Base-by-base conservation (phyloP, 2,113 vertebrate species). In the Sinocyclocheilus rhinocerous region DNA sequence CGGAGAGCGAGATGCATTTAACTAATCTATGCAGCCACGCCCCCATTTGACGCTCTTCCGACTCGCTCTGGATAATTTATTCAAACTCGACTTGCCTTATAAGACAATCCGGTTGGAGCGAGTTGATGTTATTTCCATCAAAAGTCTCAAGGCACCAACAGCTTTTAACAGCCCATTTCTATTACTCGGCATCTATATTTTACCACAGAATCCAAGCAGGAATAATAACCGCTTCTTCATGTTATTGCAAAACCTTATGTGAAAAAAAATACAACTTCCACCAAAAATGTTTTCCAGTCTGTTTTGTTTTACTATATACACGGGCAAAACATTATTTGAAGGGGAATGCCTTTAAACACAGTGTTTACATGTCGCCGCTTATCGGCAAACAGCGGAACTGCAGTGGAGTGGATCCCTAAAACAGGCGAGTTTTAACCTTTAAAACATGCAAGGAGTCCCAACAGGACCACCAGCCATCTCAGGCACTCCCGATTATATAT, bases 311-410 rank as follows among this genome's bases (percentile, higher is more conserved):
- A n/a, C 12, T 42, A 42, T 16, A 39, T 24, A 42, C 33, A 80
- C 55, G 22, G 6, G 12, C 33, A n/a, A 63, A 42, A 45, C 18
- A 42, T 52, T 48, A 11, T 11, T n/a, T 22, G 81, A 55, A 20
- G 76, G 24, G 9, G 26, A 70, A 70, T 69, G 57, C 55, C 22
- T 81, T 39, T 15, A n/a, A 24, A 26, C 52, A 70, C 33, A 63
- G 36, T 63, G 81, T 42, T 59, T 57, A 78, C 22, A 59, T 52
- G 67, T 75, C 65, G 84, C 87, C 81, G 85, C 78, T 16, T 89
- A 42, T 72, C 70, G 88, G 82, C 33, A 48, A 11, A 5, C 57
- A 52, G 61, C 2, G 36, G 70, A 84, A 86, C 39, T 5, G 59
- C 81, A 83, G 36, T 42, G 1, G 36, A 29, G 36, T 61, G 13